Conservation (phyloP, 2,888 invertebrate species). For the Eustalomyia histrio region DNA sequence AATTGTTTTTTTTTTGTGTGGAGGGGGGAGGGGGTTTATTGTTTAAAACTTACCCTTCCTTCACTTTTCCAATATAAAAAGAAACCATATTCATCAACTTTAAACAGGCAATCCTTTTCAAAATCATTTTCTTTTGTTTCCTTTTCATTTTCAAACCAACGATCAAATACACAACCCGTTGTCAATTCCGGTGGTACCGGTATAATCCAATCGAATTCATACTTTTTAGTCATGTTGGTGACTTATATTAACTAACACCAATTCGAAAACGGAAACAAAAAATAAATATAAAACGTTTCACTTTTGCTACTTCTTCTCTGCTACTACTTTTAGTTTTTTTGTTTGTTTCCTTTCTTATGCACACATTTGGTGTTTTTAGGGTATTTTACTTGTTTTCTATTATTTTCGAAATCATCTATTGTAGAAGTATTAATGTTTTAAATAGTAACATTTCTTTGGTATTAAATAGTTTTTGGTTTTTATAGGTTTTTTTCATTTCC, state of each 20-base stretch:
- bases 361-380: not conserved
- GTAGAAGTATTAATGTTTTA: constrained; percentile 38
- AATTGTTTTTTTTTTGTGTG: too few relatives aligned
- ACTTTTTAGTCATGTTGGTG: constrained; percentile 94
- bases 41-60: constrained; percentile 84
- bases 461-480: not conserved
- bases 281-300: constrained; percentile 6
- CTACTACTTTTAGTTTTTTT: constrained; percentile 28
- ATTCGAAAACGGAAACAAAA: constrained; percentile 13
- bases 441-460: constrained; percentile 45
- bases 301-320: not conserved
- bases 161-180: constrained; percentile 94
- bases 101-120: constrained; percentile 93
- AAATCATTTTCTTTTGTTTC: constrained; percentile 89
- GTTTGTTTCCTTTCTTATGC: constrained; percentile 14
- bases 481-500: not conserved
- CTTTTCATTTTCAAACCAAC: constrained; percentile 97
- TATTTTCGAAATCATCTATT: constrained; percentile 18
- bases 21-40: too few relatives aligned
- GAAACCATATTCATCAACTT: constrained; percentile 98
- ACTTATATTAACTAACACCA: not conserved
- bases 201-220: constrained; percentile 99
- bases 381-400: not conserved
- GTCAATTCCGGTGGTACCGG: constrained; percentile 91
- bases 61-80: constrained; percentile 99